Base-by-base conservation (phyloP, 2,888 invertebrate species). In the Mystacides longicornis region DNA sequence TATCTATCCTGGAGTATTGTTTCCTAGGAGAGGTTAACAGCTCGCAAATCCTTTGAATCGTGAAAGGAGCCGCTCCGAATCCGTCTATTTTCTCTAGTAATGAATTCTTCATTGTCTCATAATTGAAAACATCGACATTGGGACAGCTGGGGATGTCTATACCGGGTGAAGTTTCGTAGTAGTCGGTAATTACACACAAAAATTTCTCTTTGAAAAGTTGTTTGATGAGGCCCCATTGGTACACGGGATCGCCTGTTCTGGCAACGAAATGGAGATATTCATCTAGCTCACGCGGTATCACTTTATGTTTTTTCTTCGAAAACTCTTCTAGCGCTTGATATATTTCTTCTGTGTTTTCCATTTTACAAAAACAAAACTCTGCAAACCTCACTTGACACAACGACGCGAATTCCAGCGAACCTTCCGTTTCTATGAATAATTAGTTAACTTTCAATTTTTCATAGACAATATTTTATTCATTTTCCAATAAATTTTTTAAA, bases 41-140 rank as follows among this genome's bases (percentile, higher is more conserved):
- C 71, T 99, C 98, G 72, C 96, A 95, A 59, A 99, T 83, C 63
- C 98, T 81, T 71, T 97, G 97, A 62, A 97, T 88, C 18, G 97
- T 97, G 68, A 97, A 97, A 0, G 97, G 97, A 5, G 96, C 94
- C 51, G 93, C 89, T 42, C 82, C 81, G 68, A 93, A 93, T 0
- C 86, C 81, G 66, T 93, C 92, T 7, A 93, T 72, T 54, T 89
- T 84, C 66, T 92, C 91, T 52, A 92, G 69, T 52, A 92, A 79
- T 66, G 85, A 86, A 57, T 84, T 85, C 67, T 90, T 91, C 89
- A 93, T 89, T 23, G 85, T 84, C 64, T 93, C 92, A 68, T 89
- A 94, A 69, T 90, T 89, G 67, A 93, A 93, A 31, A 89, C 83
- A 67, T 94, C 93, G 52, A 93, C 91, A 69, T 95, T 95, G 0